phyloP scores from a whole-genome alignment of 2,888 invertebrate genomes.

The Pollenia griseotomentosa region DNA sequence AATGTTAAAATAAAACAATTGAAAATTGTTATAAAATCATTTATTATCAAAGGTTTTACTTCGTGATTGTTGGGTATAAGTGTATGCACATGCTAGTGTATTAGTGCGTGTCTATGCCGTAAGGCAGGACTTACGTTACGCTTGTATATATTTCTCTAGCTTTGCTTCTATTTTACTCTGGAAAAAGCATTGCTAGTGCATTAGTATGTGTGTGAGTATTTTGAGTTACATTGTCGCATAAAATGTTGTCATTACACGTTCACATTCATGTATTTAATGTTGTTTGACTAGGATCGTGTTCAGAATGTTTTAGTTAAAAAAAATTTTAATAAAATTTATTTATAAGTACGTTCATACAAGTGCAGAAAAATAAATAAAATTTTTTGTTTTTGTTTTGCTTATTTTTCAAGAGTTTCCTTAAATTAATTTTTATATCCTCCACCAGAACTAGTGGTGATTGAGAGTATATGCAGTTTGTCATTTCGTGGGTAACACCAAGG shows the following conservation, averaged over 20 bases:
- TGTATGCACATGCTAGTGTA: too few relatives aligned
- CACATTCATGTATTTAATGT: slow-evolving; percentile 71
- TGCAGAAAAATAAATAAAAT: slow-evolving; percentile 11
- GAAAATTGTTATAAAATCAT: too few relatives aligned
- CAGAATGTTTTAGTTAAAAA: slow-evolving; percentile 59
- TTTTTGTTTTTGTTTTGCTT: slow-evolving; percentile 9
- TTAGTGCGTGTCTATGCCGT: too few relatives aligned
- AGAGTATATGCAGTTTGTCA: too few relatives aligned
- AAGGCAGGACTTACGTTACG: too few relatives aligned
- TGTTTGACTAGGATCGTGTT: slow-evolving; percentile 73
- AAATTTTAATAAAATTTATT: slow-evolving; percentile 38
- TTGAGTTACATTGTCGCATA: slow-evolving; percentile 49
- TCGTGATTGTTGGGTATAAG: too few relatives aligned
- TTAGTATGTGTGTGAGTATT: slow-evolving; percentile 10
- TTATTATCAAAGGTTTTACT: too few relatives aligned
- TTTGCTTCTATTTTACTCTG: not conserved
- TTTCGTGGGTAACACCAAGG: too few relatives aligned
- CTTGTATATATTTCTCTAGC: not conserved
- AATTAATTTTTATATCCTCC: not conserved
- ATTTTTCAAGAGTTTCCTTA: slow-evolving; percentile 35
- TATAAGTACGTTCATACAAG: not conserved
- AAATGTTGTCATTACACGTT: slow-evolving; percentile 71
- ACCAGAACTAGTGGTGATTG: too few relatives aligned
- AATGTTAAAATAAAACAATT: too few relatives aligned
- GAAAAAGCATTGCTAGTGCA: not conserved